These are phyloP conservation scores for Platygyra sinensis DNA, from an alignment of 64 coral and sea anemone genomes.

Conservation along the genomic window DNA sequence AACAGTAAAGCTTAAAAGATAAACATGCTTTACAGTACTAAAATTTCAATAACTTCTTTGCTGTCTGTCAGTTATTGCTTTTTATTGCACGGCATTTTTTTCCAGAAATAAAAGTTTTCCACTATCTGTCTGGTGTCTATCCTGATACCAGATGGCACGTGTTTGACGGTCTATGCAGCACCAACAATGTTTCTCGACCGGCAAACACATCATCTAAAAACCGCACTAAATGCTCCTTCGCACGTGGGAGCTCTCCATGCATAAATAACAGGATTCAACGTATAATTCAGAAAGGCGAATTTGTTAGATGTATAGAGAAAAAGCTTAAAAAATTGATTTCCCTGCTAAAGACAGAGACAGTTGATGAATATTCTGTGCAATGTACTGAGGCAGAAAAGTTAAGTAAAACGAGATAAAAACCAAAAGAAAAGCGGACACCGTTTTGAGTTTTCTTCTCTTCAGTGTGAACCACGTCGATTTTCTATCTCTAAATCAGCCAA, in stretches of 20 bases:
- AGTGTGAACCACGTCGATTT: no score
- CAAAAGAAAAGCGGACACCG: constrained; percentile 1
- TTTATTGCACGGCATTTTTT: no score
- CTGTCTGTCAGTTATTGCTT: no score
- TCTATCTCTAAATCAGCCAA: not conserved
- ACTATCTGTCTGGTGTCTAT: no score
- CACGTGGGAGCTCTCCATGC: constrained; percentile 9
- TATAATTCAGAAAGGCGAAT: not conserved
- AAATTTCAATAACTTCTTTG: no score
- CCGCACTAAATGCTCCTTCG: not conserved
- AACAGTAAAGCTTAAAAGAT: no score
- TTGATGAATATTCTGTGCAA: not conserved
- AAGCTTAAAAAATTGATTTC: not conserved
- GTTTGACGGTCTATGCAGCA: not conserved
- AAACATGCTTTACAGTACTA: no score
- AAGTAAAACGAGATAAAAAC: constrained; percentile 4
- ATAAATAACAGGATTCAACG: constrained; percentile 9
- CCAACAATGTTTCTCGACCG: not conserved
- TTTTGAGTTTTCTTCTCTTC: constrained; percentile 9
- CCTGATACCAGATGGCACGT: no score
- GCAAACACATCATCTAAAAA: not conserved
- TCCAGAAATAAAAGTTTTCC: no score
- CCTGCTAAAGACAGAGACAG: not conserved
- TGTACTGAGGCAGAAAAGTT: not conserved
- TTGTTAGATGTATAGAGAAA: not conserved